A percentile compares a stretch with the other conserved stretches of the same genome.
These are phyloP conservation scores for Apodemus speciosus DNA, from an alignment of 2,113 vertebrate species.

Conservation along the genomic window DNA sequence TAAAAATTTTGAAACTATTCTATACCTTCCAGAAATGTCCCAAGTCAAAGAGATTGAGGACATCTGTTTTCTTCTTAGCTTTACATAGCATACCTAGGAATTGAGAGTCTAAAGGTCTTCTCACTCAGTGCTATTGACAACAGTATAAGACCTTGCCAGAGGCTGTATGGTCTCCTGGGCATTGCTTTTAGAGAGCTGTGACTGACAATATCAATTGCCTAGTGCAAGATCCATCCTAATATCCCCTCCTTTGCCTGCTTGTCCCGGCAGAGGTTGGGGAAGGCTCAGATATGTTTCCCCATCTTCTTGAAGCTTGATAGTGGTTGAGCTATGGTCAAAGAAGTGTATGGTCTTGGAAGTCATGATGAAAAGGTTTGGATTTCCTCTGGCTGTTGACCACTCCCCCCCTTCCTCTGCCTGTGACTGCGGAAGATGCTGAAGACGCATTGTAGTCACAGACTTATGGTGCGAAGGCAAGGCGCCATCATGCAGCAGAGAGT, in stretches of 20 bases:
- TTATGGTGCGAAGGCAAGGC: not conserved
- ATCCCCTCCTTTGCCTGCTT: not conserved
- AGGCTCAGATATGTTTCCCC: not conserved
- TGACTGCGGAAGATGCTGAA: not conserved
- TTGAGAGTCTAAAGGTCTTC: not conserved
- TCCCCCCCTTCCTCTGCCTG: not conserved
- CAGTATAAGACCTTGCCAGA: not conserved
- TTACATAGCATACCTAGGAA: not conserved
- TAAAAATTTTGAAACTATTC: not conserved
- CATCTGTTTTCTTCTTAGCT: constrained; percentile 10
- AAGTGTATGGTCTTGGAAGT: not conserved
- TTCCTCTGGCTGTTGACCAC: not conserved
- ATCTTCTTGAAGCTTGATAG: not conserved
- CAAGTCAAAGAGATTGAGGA: not conserved
- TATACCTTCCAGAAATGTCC: not conserved
- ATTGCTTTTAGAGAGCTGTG: not conserved
- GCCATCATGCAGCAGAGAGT: not conserved
- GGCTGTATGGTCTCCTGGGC: not conserved
- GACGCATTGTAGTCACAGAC: not conserved
- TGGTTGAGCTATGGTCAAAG: not conserved
- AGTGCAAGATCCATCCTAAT: not conserved
- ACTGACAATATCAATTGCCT: not conserved
- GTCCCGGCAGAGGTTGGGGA: not conserved
- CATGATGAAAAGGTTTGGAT: not conserved
- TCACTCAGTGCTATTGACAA: not conserved